Conservation (phyloP, 2,888 invertebrate species). For the Dasypolia templi region DNA sequence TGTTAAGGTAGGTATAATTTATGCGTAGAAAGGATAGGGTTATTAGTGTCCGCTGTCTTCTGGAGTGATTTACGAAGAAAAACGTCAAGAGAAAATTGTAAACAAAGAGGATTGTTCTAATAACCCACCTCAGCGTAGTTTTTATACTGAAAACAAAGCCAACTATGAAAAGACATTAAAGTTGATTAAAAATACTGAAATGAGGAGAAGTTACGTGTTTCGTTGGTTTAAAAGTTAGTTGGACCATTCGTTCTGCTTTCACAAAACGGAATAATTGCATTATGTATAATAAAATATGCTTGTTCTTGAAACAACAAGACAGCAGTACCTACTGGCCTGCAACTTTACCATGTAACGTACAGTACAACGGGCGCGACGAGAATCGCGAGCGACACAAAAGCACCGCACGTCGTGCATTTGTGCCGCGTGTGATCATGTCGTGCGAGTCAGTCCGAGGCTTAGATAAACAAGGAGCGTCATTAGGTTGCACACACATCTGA, state of each 20-base stretch:
- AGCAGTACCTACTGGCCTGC: too few species aligned
- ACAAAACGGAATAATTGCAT: too few species aligned
- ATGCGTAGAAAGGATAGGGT: slow-evolving; percentile 62
- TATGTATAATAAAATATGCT: too few species aligned
- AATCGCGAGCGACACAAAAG: too few species aligned
- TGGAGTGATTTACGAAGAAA: slow-evolving; percentile 57
- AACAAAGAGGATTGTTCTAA: slow-evolving; percentile 51
- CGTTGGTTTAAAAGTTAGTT: slow-evolving; percentile 14
- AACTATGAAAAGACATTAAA: slow-evolving; percentile 29
- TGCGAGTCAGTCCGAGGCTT: too few species aligned
- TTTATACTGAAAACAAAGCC: slow-evolving; percentile 20
- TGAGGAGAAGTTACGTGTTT: slow-evolving; percentile 27
- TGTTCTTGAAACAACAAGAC: too few species aligned
- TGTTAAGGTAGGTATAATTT: slow-evolving; percentile 66
- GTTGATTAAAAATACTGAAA: slow-evolving; percentile 39
- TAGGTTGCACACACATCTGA: too few species aligned
- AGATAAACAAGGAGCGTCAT: too few species aligned
- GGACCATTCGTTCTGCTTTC: not conserved
- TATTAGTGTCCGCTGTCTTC: slow-evolving; percentile 64
- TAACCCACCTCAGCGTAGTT: slow-evolving; percentile 48
- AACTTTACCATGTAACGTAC: too few species aligned
- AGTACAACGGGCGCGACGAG: too few species aligned
- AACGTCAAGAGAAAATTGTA: slow-evolving; percentile 45
- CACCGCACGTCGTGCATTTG: too few species aligned
- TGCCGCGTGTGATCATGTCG: too few species aligned